Percentiles rank a stretch among this genome's conserved stretches.
These are phyloP conservation scores for Drosophila sechellia DNA, from an alignment of 1,140 invertebrate genomes.

Conservation along the genomic window DNA sequence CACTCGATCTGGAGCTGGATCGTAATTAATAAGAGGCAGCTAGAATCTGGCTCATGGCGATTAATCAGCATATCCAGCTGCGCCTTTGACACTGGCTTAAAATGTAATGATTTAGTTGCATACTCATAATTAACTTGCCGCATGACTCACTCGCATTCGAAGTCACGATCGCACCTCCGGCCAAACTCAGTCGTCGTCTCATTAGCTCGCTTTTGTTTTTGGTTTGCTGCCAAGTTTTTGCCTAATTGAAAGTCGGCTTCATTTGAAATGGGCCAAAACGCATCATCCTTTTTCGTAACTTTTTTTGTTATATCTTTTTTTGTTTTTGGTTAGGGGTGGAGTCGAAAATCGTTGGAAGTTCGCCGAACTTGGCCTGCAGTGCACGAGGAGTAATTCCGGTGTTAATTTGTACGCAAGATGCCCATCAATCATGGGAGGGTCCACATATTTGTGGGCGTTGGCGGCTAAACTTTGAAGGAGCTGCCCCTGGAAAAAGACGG, in stretches of 20 bases:
- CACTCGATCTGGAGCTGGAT: conserved; percentile 16
- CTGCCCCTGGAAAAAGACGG: conserved; percentile 25
- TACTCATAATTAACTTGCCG: conserved; percentile 76
- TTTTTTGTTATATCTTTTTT: background rate
- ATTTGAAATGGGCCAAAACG: conserved; percentile 62
- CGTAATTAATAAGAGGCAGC: conserved; percentile 62
- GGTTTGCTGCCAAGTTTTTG: conserved; percentile 37
- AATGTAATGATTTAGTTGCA: conserved; percentile 83
- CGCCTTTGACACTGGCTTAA: conserved; percentile 76
- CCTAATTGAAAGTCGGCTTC: conserved; percentile 80
- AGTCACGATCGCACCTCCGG: conserved; percentile 34
- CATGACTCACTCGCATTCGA: conserved; percentile 27
- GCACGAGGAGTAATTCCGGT: conserved; percentile 72
- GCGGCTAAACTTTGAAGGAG: conserved; percentile 69
- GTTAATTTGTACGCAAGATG: conserved; percentile 78
- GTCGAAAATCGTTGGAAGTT: conserved; percentile 41
- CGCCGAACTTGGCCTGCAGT: conserved; percentile 33
- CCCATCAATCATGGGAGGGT: conserved; percentile 70
- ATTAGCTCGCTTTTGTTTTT: conserved; percentile 67
- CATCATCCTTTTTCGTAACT: conserved; percentile 39
- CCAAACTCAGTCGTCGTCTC: conserved; percentile 65
- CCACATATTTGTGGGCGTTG: conserved; percentile 67
- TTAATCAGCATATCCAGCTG: conserved; percentile 77
- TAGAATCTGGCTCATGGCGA: conserved; percentile 35
- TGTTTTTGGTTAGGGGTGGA: conserved; percentile 43